Percentiles rank a stretch among this genome's conserved stretches.
Evolutionary conservation across 2,888 invertebrate species (phyloP).

Genomic region (Laothoe populi): DNA sequence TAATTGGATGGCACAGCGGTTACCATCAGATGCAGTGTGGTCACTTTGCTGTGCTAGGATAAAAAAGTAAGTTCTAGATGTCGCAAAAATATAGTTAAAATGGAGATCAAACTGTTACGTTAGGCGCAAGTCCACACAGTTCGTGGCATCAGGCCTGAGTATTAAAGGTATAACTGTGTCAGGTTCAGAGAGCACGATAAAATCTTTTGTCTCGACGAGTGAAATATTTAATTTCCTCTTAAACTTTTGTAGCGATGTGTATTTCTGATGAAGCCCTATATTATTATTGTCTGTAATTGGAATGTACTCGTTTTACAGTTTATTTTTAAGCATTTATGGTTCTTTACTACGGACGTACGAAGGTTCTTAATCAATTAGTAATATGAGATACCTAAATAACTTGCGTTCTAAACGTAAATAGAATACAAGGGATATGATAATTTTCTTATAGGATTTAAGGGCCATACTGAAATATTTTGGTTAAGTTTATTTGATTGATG

Average conservation of each 20-base stretch:
- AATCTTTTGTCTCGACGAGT: slow-evolving; percentile 33
- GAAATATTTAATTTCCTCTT: slow-evolving; percentile 30
- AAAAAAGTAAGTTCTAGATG: too few species aligned
- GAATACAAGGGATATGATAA: too few species aligned
- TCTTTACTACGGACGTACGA: background rate
- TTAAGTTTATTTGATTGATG: too few species aligned
- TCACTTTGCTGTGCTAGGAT: too few species aligned
- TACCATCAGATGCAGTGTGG: too few species aligned
- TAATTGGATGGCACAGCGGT: too few species aligned
- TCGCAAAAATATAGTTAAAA: too few species aligned
- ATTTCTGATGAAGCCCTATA: slow-evolving; percentile 21
- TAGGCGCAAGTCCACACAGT: background rate
- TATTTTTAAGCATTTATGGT: slow-evolving; percentile 4
- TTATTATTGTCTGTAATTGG: background rate
- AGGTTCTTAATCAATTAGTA: too few species aligned
- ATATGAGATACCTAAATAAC: too few species aligned
- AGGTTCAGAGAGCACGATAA: slow-evolving; percentile 42
- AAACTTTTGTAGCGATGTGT: slow-evolving; percentile 3
- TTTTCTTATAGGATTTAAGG: too few species aligned
- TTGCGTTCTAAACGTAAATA: too few species aligned
- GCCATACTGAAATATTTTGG: too few species aligned
- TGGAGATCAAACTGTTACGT: background rate
- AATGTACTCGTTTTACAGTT: background rate
- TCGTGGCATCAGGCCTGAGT: background rate
- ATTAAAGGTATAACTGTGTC: slow-evolving; percentile 35